Evolutionary conservation across 1,140 invertebrate species (phyloP), one percentile per base, ranked within the genome.

Genomic region (Laupala kohalensis): DNA sequence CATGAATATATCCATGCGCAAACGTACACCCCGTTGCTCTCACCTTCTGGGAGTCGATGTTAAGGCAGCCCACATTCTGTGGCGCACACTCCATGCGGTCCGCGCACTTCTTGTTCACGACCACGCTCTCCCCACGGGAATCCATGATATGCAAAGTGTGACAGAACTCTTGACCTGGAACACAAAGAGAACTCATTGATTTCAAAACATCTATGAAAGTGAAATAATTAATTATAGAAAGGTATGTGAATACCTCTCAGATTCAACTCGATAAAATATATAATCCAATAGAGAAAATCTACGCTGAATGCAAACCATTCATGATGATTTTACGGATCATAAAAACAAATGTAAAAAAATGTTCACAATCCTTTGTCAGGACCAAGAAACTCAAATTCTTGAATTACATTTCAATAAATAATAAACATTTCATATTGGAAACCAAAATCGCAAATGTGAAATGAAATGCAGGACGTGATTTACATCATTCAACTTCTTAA

Each of bases 21-120:
- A 65, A 25, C n/a, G 25, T 65, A 65, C 19, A 64, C 1, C 2
- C 4, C 25, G 1, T 76, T 78, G 78, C 77, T 78, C 80, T 81
- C 81, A 87, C 86, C 80, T 82, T 85, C 79, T 88, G 87, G 27
- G 84, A 84, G 78, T 88, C 87, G 68, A 88, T 81, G 70, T 85
- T 83, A 30, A 88, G 83, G 74, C 87, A 88, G 72, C 87, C 87
- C 27, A 88, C 86, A 70, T 84, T 84, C 25, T 83, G 82, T 30
- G 86, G 81, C 66, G 84, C 83, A 75, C 87, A 88, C 77, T 87
- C 86, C 63, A 79, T 80, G 70, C 81, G 84, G 73, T 83, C 86
- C 6, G 85, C 85, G 75, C 87, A 88, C 77, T 86, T 87, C 77
- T 88, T 88, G 78, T 86, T 86, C 64, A 88, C 87, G 77, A 88